Evolutionary conservation across 2,888 invertebrate genomes (phyloP), one percentile per base, ranked within the genome.

Genomic region (Rhagonycha fulva): DNA sequence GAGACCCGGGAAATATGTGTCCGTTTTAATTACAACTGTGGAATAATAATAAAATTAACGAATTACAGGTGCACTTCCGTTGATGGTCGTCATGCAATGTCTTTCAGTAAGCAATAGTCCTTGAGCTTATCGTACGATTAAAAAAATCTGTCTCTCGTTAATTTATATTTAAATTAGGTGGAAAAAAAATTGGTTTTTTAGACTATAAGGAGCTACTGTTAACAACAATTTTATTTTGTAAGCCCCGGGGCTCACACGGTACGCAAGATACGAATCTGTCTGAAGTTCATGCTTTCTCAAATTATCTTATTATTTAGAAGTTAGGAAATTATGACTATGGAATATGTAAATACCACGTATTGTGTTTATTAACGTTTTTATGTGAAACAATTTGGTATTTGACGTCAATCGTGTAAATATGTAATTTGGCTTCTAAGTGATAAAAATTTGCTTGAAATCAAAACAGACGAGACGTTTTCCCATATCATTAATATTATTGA

Each of bases 31-130:
- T 83, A 83, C 82, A 66, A 66, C 81, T 77, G 80, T 80, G 80
- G 82, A 83, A 84, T 83, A 83, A 83, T 83, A 82, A 84, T 83
- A 83, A 83, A 83, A 84, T 83, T 84, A 84, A 82, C 81, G 84
- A 84, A 83, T 83, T 82, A 83, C 84, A 84, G 82, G 83, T 83
- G 83, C 81, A 83, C 83, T 83, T 83, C 83, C 82, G 82, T 76
- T 80, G 73, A 47, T 26, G 73, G 61, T 67, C 79, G 80, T 80
- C 81, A 82, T 80, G 82, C 82, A 75, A 81, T 76, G 75, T 47
- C 47, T 47, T 47, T 7, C n/a, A 47, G 4, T 47, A 47, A 47
- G 47, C 47, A 5, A 5, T n/a, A 47, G n/a, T 47, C 23, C 69
- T 32, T 68, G 14, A 69, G 66, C 9, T 26, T 30, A 5, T 12